Base-by-base conservation (phyloP, 2,888 invertebrate genomes). In the Lycaena phlaeas region DNA sequence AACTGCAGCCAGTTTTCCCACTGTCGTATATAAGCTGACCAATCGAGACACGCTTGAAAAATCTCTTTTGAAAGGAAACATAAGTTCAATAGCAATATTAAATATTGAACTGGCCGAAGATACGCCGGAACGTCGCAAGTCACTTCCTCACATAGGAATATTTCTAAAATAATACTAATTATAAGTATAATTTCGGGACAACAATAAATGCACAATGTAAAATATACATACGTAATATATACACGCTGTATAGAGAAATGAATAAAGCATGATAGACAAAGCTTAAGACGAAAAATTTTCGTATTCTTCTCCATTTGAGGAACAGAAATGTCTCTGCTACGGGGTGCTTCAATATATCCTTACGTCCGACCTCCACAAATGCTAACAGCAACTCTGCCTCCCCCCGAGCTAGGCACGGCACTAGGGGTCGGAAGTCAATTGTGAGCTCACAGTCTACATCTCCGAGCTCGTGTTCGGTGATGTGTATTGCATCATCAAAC, bases 1-100 rank as follows among this genome's bases (percentile, higher is more conserved):
- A 92, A 90, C 61, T 94, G 94, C 36, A 94, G 76, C 89, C 92
- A 93, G 64, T 95, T 94, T 64, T 95, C 94, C 92, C 93, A 93
- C 50, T 92, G 90, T 50, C 87, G 87, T 2, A 92, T 86, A 54
- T 95, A 94, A n/a, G 86, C 87, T 15, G 84, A 86, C 69, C 92
- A 87, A 36, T 89, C 89, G 44, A 94, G 91, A 0, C 89, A 89
- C 46, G 93, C 87, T 79, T 94, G 92, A 59, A 92, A 92, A 39
- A 93, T 68, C 71, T 95, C 95, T 64, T 95, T 95, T 0, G 74
- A 75, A 44, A 91, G 58, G 34, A 92, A 79, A 42, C 89, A 73
- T 10, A 87, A 49, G 55, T 92, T 93, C 9, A 93, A 71, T 14
- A 87, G 58, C 1, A 92, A 70, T 29, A 92, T 86, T 27, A 89